Base-by-base conservation (phyloP, 2,113 vertebrate genomes). In the Genyomyrus donnyi region DNA sequence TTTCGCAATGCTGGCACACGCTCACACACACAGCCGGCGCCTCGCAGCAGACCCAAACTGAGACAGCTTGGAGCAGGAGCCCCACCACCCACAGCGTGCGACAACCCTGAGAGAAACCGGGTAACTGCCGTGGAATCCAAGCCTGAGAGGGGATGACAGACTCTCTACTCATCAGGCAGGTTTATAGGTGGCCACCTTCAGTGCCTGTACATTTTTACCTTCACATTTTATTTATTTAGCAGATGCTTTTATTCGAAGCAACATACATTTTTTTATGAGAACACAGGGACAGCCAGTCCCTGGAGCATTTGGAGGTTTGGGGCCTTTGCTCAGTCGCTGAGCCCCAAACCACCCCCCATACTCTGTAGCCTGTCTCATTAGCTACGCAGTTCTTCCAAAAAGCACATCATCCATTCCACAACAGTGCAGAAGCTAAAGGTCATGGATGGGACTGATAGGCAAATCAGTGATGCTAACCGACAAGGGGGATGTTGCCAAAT, bases 21-120 rank as follows among this genome's bases (percentile, higher is more conserved):
- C 89, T 56, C 89, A 56, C 89, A 62, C 49, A 89, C 8, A 53
- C 77, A 62, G 74, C 7, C 88, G 31, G 66, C 77, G 15, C 86
- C 8, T 42, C 8, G 10, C 48, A 31, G 5, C 24, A 5, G 45
- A 58, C 21, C 15, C 74, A 49, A 31, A 21, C 84, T 31, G 46
- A 86, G 21, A 48, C 84, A 50, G 9, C 46, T 85, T 5, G 10
- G 5, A 86, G 84, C 45, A 9, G 84, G 10, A 27, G 48, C 84
- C 45, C 48, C 50, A 50, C 84, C 84, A 86, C 45, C 48, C 48
- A 35, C 35, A 19, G 74, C 1, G 74, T 42, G 13, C 13, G 31
- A 80, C 13, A 80, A 39, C 35, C 74, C 35, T 42, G 13, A 80
- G 74, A 80, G 35, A 19, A 80, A 80, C 70, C 84, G 11, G 84